Evolutionary conservation across 2,113 vertebrate species (phyloP).

Genomic region (Python bivittatus): DNA sequence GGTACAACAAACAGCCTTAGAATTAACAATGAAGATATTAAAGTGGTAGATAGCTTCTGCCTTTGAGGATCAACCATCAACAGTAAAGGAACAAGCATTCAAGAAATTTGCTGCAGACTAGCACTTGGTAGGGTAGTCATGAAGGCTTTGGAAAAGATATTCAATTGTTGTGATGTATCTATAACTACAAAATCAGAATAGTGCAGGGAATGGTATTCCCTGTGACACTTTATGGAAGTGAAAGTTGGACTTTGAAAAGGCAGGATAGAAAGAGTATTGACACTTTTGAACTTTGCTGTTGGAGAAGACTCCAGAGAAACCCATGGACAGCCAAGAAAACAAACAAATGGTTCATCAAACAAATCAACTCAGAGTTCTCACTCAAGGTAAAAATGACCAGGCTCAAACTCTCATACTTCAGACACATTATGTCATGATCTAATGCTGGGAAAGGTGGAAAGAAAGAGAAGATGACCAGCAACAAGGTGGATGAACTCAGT

Average conservation of each 20-base stretch:
- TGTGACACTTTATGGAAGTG: not conserved
- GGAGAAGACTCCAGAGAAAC: not conserved
- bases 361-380: not conserved
- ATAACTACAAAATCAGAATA: not conserved
- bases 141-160: not conserved
- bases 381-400: not conserved
- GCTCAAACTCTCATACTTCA: not conserved
- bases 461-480: not conserved
- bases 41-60: not conserved
- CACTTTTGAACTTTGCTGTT: not conserved
- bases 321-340: not conserved
- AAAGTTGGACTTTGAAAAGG: not conserved
- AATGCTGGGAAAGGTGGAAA: not conserved
- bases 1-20: not conserved
- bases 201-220: not conserved
- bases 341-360: not conserved
- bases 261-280: not conserved
- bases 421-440: not conserved
- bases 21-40: not conserved
- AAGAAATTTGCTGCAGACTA: not conserved
- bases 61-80: not conserved
- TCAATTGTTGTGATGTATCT: not conserved
- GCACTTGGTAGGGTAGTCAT: not conserved
- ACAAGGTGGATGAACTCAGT: not conserved
- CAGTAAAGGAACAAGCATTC: not conserved